Percentiles rank a stretch among this genome's conserved stretches.
phyloP scores from a whole-genome alignment of 2,113 vertebrate genomes.

The Siniperca knerii region DNA sequence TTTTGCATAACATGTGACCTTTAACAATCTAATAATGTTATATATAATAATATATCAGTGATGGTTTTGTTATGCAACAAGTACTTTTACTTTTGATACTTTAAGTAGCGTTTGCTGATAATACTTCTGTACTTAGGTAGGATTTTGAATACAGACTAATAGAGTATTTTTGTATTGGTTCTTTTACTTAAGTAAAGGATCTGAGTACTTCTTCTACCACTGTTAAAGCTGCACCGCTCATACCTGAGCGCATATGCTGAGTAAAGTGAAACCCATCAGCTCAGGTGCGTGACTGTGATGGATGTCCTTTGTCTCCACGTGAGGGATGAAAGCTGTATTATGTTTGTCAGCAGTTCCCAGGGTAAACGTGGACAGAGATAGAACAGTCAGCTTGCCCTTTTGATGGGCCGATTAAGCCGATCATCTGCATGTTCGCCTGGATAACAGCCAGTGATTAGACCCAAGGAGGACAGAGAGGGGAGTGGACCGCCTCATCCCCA shows the following conservation, averaged over 20 bases:
- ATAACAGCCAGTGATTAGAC: constrained; percentile 78
- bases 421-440: constrained; percentile 59
- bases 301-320: constrained; percentile 25
- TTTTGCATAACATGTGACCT: no score
- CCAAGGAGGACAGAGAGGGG: constrained; percentile 51
- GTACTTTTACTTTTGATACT: no score
- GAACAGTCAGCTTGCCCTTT: constrained; percentile 53
- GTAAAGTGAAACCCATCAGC: constrained; percentile 4
- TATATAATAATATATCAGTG: no score
- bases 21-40: no score
- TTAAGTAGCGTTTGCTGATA: no score
- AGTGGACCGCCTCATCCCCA: constrained; percentile 34
- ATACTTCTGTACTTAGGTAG: no score
- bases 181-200: neutral
- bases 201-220: neutral
- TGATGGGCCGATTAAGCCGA: constrained; percentile 63
- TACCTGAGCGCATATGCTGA: constrained; percentile 9
- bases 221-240: neutral
- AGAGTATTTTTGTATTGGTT: neutral
- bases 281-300: neutral
- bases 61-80: no score
- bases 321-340: constrained; percentile 36
- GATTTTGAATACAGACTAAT: neutral
- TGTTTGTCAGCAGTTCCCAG: constrained; percentile 68
- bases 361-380: constrained; percentile 17